Conservation (phyloP, 1,140 invertebrate species). For the Bursaphelenchus mucronatus region DNA sequence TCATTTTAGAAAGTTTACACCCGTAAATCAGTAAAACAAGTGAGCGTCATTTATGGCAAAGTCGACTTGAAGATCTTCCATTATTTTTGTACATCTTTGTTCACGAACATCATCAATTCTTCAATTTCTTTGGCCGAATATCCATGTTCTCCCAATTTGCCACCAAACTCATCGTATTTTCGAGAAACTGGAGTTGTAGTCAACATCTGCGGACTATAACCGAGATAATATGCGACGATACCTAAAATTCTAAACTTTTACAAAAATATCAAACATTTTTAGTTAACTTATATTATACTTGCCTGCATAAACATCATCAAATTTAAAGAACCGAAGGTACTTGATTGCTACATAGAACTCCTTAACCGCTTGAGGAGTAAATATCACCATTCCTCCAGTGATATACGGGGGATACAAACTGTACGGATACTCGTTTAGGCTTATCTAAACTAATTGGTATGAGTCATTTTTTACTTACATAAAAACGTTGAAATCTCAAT, state of each 20-base stretch:
- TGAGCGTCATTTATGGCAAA: too few species aligned
- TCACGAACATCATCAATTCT: not conserved
- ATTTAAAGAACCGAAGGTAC: slow-evolving; percentile 39
- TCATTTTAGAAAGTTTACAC: too few species aligned
- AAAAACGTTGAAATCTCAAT: slow-evolving; percentile 42
- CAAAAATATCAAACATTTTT: not conserved
- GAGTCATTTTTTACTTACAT: slow-evolving; percentile 27
- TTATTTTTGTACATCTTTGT: too few species aligned
- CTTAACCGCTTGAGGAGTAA: slow-evolving; percentile 41
- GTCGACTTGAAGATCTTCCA: too few species aligned
- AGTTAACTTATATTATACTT: slow-evolving; percentile 16
- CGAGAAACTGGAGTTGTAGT: too few species aligned
- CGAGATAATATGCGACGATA: slow-evolving; percentile 45
- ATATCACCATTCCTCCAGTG: slow-evolving; percentile 49
- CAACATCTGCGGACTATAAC: slow-evolving; percentile 18
- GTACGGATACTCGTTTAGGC: slow-evolving; percentile 49
- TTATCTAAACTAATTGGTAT: slow-evolving; percentile 37
- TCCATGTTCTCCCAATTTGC: slow-evolving; percentile 10
- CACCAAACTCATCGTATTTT: too few species aligned
- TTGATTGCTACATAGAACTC: slow-evolving; percentile 49
- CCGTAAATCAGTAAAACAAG: too few species aligned
- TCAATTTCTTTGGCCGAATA: slow-evolving; percentile 1
- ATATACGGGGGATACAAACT: slow-evolving; percentile 54
- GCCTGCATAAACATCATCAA: slow-evolving; percentile 56
- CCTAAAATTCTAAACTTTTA: slow-evolving; percentile 16